Conservation (phyloP, 2,113 vertebrate genomes). For the Plectropomus leopardus region DNA sequence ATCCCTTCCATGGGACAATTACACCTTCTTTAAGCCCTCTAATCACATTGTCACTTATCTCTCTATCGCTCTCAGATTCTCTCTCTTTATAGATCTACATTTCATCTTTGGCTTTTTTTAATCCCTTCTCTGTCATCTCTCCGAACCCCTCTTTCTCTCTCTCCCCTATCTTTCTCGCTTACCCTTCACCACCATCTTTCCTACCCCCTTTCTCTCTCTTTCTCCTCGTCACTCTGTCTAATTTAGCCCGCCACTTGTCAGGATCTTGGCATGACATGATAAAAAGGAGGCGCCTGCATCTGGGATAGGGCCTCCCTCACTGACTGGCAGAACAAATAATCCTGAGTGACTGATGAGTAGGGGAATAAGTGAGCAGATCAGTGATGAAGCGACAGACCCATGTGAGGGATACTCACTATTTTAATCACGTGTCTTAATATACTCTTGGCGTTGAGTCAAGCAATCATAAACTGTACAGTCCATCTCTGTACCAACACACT, state of each 20-base stretch:
- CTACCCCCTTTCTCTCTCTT: constrained; percentile 4
- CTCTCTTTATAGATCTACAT: constrained; percentile 46
- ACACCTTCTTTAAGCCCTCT: constrained; percentile 56
- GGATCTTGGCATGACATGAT: constrained; percentile 65
- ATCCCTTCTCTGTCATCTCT: constrained; percentile 55
- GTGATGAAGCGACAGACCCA: constrained; percentile 36
- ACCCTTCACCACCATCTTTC: constrained; percentile 14
- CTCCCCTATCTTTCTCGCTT: constrained; percentile 31
- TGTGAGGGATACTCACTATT: constrained; percentile 51
- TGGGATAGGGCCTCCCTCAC: constrained; percentile 42
- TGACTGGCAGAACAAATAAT: constrained; percentile 65
- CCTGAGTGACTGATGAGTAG: constrained; percentile 69
- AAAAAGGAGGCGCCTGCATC: constrained; percentile 58
- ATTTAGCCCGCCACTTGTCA: constrained; percentile 71
- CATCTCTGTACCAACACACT: no score
- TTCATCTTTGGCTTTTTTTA: constrained; percentile 56
- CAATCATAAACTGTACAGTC: constrained; percentile 9
- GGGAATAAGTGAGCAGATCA: constrained; percentile 59
- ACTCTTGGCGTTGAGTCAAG: constrained; percentile 37
- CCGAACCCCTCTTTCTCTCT: not conserved
- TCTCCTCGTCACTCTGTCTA: constrained; percentile 58
- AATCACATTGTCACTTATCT: constrained; percentile 65
- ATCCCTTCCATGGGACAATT: constrained; percentile 56
- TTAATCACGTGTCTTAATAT: constrained; percentile 46
- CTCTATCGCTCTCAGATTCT: constrained; percentile 36